Evolutionary conservation across 2,113 vertebrate species (phyloP), one percentile per base, ranked within the genome.

Genomic region (Podarcis raffonei): DNA sequence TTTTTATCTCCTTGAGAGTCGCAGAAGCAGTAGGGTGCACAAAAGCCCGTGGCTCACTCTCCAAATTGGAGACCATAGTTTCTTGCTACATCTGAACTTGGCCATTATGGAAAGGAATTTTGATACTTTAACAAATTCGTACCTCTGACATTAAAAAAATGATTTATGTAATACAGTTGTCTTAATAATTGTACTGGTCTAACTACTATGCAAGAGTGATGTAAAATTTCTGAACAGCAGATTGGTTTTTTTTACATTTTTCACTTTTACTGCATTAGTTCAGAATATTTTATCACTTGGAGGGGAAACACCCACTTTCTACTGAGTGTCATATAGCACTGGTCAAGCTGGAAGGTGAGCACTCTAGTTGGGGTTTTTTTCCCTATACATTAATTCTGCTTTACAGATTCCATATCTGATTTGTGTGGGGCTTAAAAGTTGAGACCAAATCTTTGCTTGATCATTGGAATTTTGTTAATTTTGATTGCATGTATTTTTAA

Each of bases 401-500:
- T 83, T 92, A 95, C 90, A 93, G 88, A 87, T 93, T 89, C 32
- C 75, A 82, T 87, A 75, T 90, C 62, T 78, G 15, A 74, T 91
- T 11, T 74, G 62, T 93, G 76, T 91, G 90, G 88, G 91, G 89
- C 90, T 96, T 91, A 92, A 90, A 89, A 91, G 90, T 89, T 92
- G 85, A 84, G 86, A 90, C 96, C 94, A 92, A 92, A 95, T 95
- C 93, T 95, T 96, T 96, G 94, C 95, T 97, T 97, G 96, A 96
- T 96, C 96, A 96, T 94, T 96, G 96, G 95, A 95, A 95, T 96
- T 96, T 92, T 95, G 91, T 93, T 93, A 89, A 94, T 94, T 94
- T 93, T 94, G 91, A 97, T 96, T 91, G 97, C 97, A 96, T 97
- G 97, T 97, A 95, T 97, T 97, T 97, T 97, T 97, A 94, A 95